A percentile compares a stretch with the other conserved stretches of the same genome.
Conservation (phyloP, 1,140 invertebrate species). For the Heliconius melpomene region DNA sequence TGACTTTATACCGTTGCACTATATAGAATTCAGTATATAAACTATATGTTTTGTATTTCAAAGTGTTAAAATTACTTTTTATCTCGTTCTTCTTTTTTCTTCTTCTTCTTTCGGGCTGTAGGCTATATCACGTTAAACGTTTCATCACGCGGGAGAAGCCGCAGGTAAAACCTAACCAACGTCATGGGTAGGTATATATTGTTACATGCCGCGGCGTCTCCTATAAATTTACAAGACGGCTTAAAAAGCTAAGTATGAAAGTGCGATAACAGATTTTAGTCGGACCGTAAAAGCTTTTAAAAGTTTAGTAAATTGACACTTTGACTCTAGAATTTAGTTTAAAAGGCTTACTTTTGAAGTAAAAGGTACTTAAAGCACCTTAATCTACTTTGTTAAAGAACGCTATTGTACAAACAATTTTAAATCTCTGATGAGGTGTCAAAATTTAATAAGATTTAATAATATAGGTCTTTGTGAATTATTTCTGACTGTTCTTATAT, state of each 20-base stretch:
- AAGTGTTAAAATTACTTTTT: background rate
- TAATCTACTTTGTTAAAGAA: conserved; percentile 1
- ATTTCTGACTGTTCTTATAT: no score
- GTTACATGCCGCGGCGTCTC: background rate
- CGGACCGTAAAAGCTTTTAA: background rate
- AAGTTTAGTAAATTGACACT: conserved; percentile 8
- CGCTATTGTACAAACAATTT: background rate
- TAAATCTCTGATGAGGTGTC: background rate
- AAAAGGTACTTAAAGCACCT: background rate
- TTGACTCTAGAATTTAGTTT: conserved; percentile 13
- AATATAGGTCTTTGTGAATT: background rate
- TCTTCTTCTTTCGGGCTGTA: no score
- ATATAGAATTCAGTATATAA: background rate
- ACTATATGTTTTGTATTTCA: background rate
- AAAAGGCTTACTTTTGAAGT: conserved; percentile 1
- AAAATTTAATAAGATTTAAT: background rate
- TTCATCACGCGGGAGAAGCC: no score
- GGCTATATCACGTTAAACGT: no score
- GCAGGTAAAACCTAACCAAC: no score
- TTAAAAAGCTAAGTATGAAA: background rate
- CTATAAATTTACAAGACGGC: background rate
- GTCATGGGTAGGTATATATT: background rate
- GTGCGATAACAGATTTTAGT: conserved; percentile 9
- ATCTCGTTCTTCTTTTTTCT: no score
- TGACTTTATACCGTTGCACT: background rate